These are phyloP conservation scores for Tenebrio molitor DNA, from an alignment of 1,140 invertebrate genomes.

Conservation along the genomic window DNA sequence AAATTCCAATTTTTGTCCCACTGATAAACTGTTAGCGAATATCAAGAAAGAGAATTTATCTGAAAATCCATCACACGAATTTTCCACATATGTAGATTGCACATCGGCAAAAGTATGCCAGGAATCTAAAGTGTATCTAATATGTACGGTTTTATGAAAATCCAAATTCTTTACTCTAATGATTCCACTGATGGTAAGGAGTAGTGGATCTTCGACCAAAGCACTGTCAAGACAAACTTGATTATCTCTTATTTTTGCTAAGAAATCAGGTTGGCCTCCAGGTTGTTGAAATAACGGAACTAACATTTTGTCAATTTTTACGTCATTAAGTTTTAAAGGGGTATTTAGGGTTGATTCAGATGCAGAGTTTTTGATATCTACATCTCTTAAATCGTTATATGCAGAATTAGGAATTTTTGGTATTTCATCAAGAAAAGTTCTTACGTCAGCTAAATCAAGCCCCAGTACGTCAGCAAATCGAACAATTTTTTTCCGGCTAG, in stretches of 20 bases:
- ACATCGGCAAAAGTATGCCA: conserved; percentile 90
- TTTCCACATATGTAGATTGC: conserved; percentile 84
- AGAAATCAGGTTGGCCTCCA: conserved; percentile 79
- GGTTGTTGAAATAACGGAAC: conserved; percentile 89
- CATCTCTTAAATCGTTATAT: conserved; percentile 78
- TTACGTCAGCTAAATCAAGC: conserved; percentile 90
- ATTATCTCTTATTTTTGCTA: conserved; percentile 80
- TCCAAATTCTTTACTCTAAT: conserved; percentile 92
- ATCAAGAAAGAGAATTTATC: conserved; percentile 89
- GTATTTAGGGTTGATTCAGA: conserved; percentile 24
- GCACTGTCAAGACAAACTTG: conserved; percentile 90
- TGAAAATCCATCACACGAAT: conserved; percentile 93
- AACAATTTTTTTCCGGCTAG: conserved; percentile 93
- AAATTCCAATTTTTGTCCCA: conserved; percentile 84
- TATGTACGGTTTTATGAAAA: conserved; percentile 91
- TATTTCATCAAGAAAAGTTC: conserved; percentile 91
- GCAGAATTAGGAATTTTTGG: conserved; percentile 90
- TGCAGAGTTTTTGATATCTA: conserved; percentile 65
- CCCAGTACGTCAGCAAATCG: conserved; percentile 95
- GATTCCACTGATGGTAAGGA: conserved; percentile 85
- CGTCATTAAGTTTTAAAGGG: conserved; percentile 37
- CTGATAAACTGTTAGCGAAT: conserved; percentile 78
- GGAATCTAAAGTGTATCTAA: conserved; percentile 88
- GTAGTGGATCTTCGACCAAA: conserved; percentile 77
- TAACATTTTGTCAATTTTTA: conserved; percentile 71